Percentiles rank a stretch among this genome's conserved stretches.
phyloP scores from a whole-genome alignment of 2,888 invertebrate genomes.

The Apamea monoglypha region DNA sequence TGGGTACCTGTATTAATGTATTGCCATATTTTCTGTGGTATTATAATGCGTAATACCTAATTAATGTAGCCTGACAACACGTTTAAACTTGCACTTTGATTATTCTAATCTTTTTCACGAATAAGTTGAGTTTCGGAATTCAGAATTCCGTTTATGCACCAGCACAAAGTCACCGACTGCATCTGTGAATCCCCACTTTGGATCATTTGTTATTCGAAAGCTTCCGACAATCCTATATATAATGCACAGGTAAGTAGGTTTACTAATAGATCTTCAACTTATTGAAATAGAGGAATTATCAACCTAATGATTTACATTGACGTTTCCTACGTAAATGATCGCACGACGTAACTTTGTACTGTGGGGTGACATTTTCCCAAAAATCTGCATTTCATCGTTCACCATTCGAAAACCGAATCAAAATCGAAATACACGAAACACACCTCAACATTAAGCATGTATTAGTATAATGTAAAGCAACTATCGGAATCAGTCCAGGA shows the following conservation, averaged over 20 bases:
- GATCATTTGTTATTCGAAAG: not conserved
- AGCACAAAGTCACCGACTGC: not conserved
- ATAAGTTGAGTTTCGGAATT: too few relatives aligned
- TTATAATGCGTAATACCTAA: not conserved
- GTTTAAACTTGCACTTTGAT: not conserved
- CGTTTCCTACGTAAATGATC: not conserved
- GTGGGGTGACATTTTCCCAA: not conserved
- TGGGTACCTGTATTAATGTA: slow-evolving; percentile 6
- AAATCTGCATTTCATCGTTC: not conserved
- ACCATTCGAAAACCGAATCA: not conserved
- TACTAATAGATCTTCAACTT: not conserved
- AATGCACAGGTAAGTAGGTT: not conserved
- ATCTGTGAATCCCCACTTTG: not conserved
- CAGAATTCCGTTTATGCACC: not conserved
- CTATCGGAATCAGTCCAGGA: slow-evolving; percentile 51
- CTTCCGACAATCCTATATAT: not conserved
- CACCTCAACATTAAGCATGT: not conserved
- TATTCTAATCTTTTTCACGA: not conserved
- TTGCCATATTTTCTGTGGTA: not conserved
- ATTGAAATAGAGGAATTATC: not conserved
- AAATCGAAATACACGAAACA: slow-evolving; percentile 28
- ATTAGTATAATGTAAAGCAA: slow-evolving; percentile 51
- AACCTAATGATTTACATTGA: not conserved
- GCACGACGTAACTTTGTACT: slow-evolving; percentile 4
- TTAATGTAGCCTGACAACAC: not conserved